Conservation (phyloP, 2,113 vertebrate species). For the Antigone vipio region DNA sequence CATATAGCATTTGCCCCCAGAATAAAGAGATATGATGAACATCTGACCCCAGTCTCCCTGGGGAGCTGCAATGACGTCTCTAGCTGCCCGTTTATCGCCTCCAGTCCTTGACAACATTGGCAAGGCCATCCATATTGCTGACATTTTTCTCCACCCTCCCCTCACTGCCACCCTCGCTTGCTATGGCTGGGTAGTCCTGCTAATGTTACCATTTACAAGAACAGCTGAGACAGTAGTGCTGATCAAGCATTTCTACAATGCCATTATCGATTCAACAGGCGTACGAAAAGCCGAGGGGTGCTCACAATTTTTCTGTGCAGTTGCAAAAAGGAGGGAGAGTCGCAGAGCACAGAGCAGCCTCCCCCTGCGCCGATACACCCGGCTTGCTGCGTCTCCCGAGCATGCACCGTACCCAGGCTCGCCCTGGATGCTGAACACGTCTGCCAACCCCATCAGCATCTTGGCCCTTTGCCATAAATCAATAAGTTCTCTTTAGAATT, state of each 20-base stretch:
- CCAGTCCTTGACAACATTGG: conserved; percentile 35
- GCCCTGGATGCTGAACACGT: conserved; percentile 62
- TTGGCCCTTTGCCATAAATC: conserved; percentile 74
- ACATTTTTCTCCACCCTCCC: background rate
- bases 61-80: conserved; percentile 11
- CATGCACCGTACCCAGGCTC: background rate
- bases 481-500: conserved; percentile 78
- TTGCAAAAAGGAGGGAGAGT: background rate
- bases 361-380: background rate
- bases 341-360: background rate
- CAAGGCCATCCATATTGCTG: conserved; percentile 39
- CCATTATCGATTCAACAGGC: conserved; percentile 41
- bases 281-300: background rate
- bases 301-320: background rate
- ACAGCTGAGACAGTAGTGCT: conserved; percentile 32
- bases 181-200: background rate
- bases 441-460: conserved; percentile 68
- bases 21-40: conserved; percentile 9
- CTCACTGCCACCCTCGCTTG: background rate
- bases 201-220: conserved; percentile 10
- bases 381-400: fast-evolving
- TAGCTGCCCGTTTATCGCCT: conserved; percentile 23
- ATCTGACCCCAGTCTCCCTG: background rate
- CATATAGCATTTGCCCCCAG: background rate
- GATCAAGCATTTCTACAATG: background rate